These are phyloP conservation scores for Adelognathus sp. DNA, from an alignment of 2,888 invertebrate genomes.

Conservation along the genomic window DNA sequence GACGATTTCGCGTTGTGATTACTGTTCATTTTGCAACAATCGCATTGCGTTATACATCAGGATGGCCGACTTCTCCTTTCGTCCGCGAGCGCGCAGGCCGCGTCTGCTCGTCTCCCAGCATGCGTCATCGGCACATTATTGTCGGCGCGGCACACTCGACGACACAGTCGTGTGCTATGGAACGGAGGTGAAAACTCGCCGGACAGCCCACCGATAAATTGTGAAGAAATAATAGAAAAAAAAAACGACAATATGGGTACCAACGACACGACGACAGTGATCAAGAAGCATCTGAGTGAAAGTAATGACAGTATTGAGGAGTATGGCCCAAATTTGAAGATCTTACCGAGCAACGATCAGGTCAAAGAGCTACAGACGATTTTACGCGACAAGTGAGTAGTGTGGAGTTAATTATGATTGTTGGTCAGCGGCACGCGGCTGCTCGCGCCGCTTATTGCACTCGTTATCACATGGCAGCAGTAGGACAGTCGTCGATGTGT, in stretches of 20 bases:
- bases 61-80: background rate
- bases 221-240: background rate
- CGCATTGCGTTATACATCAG: too few species aligned
- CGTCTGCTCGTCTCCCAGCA: slow-evolving; percentile 17
- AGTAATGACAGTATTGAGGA: slow-evolving; percentile 82
- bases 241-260: slow-evolving; percentile 78
- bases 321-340: slow-evolving; percentile 87
- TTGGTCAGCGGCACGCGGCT: background rate
- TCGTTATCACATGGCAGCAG: slow-evolving; percentile 4
- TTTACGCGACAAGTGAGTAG: slow-evolving; percentile 90
- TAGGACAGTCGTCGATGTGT: background rate
- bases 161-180: background rate
- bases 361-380: slow-evolving; percentile 93
- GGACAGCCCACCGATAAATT: background rate
- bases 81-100: background rate
- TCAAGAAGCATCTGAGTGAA: slow-evolving; percentile 73
- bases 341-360: slow-evolving; percentile 89
- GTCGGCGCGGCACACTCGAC: slow-evolving; percentile 5
- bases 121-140: slow-evolving; percentile 41
- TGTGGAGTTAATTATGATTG: too few species aligned
- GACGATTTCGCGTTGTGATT: background rate
- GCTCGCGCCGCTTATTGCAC: background rate
- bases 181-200: background rate
- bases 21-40: too few species aligned
- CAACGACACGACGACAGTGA: slow-evolving; percentile 75